Evolutionary conservation across 2,797 vertebrate genomes (phyloP), one percentile per base, ranked within the genome.

Genomic region (Morus bassanus): DNA sequence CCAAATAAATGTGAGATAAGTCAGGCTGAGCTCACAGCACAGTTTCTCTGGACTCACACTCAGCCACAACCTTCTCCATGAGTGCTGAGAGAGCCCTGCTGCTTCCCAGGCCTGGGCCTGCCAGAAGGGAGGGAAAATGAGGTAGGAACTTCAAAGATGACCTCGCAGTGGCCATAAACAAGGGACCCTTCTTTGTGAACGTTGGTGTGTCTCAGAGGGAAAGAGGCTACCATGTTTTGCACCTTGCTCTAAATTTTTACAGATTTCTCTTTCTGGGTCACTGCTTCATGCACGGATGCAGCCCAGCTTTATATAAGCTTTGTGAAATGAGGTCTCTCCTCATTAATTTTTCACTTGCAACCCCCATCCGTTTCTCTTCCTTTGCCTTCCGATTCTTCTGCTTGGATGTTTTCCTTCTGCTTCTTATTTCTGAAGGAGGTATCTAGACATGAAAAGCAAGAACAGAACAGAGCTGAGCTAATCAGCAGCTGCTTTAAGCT

Each of bases 341-440:
- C 87, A 91, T 92, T 92, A 95, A 92, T 95, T 91, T 95, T 96
- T 91, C 75, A 88, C 61, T 64, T 68, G 56, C 50, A 88, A 13
- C 81, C 61, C 64, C 45, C 78, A 69, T 64, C 65, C 46, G 28
- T 81, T 81, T 83, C 53, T 80, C 75, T 93, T 8, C 61, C 64
- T 93, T 78, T 85, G 75, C 82, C 50, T 92, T 85, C 86, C 80
- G 60, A 80, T 93, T 74, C 70, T 93, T 89, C 56, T 91, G 74
- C 79, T 88, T 96, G 82, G 89, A 92, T 85, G 45, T 79, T 95
- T 95, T 88, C 61, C 65, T 91, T 95, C 76, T 91, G 83, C 25
- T 93, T 18, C 72, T 89, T 68, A 50, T 78, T 72, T 84, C 88
- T 60, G 74, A 85, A 94, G 53, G 57, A 91, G 73, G 35, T 37